Percentiles rank a stretch among this genome's conserved stretches.
These are phyloP conservation scores for Slavum lentiscoides DNA, from an alignment of 2,888 invertebrate species.

Conservation along the genomic window DNA sequence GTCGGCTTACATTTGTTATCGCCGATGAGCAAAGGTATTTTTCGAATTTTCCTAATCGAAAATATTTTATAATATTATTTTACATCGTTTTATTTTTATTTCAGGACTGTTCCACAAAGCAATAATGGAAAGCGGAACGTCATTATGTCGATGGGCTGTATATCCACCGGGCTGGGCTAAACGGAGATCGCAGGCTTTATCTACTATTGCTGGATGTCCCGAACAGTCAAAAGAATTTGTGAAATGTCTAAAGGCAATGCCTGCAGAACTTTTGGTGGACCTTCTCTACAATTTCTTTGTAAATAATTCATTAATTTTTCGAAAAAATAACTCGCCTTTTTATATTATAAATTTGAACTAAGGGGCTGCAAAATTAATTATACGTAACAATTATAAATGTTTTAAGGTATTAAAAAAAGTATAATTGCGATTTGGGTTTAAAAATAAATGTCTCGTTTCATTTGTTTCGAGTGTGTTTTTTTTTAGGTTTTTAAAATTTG, in stretches of 20 bases:
- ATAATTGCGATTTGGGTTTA: too few species aligned
- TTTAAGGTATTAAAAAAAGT: too few species aligned
- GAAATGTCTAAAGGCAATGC: constrained; percentile 26
- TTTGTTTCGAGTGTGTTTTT: too few species aligned
- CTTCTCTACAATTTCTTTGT: constrained; percentile 25
- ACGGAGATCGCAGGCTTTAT: constrained; percentile 64
- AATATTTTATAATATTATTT: too few species aligned
- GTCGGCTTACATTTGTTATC: constrained; percentile 72
- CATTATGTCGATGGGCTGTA: constrained; percentile 65
- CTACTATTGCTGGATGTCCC: constrained; percentile 63
- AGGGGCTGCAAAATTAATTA: too few species aligned
- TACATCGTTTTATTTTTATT: neutral
- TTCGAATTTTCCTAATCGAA: neutral
- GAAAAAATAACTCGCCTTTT: neutral
- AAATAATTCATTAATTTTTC: neutral
- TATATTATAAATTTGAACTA: too few species aligned
- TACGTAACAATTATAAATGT: too few species aligned
- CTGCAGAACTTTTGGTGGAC: constrained; percentile 17
- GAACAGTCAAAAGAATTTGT: neutral
- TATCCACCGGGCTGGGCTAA: constrained; percentile 59
- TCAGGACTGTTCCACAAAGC: constrained; percentile 49
- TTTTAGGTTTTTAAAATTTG: too few species aligned
- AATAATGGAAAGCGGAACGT: constrained; percentile 66
- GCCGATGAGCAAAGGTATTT: constrained; percentile 57
- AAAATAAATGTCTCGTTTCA: too few species aligned